These are phyloP conservation scores for Drosophila tripunctata DNA, from an alignment of 2,888 invertebrate genomes.

Conservation along the genomic window DNA sequence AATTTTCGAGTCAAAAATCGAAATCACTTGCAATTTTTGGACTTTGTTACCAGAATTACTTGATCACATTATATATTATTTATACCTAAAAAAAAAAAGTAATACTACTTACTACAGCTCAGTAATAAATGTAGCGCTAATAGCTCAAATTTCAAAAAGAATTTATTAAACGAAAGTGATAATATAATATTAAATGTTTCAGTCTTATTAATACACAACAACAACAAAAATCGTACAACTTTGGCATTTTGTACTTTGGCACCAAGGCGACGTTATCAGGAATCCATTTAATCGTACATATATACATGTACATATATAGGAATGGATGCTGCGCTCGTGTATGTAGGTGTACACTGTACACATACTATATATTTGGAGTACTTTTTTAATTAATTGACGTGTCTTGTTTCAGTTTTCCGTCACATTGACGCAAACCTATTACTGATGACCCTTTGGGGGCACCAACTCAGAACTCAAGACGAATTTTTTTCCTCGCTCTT, in stretches of 20 bases:
- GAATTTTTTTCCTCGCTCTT: constrained; percentile 9
- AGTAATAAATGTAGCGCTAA: constrained; percentile 13
- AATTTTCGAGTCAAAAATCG: too few relatives aligned
- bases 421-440: constrained; percentile 47
- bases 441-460: constrained; percentile 50
- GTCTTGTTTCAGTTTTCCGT: constrained; percentile 51
- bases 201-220: constrained; percentile 20
- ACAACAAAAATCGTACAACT: constrained; percentile 30
- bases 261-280: constrained; percentile 38
- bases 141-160: constrained; percentile 11
- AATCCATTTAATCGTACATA: not conserved
- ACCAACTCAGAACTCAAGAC: constrained; percentile 20
- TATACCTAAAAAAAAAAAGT: too few relatives aligned
- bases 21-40: too few relatives aligned
- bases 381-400: constrained; percentile 32
- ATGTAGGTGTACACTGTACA: constrained; percentile 7
- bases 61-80: too few relatives aligned
- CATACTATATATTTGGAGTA: not conserved
- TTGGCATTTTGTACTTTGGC: constrained; percentile 52
- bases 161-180: constrained; percentile 50
- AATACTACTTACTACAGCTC: too few relatives aligned
- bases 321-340: not conserved
- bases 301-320: not conserved
- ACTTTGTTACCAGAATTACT: too few relatives aligned
- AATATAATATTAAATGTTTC: constrained; percentile 8